Base-by-base conservation (phyloP, 2,113 vertebrate species). In the Crotalus horridus region DNA sequence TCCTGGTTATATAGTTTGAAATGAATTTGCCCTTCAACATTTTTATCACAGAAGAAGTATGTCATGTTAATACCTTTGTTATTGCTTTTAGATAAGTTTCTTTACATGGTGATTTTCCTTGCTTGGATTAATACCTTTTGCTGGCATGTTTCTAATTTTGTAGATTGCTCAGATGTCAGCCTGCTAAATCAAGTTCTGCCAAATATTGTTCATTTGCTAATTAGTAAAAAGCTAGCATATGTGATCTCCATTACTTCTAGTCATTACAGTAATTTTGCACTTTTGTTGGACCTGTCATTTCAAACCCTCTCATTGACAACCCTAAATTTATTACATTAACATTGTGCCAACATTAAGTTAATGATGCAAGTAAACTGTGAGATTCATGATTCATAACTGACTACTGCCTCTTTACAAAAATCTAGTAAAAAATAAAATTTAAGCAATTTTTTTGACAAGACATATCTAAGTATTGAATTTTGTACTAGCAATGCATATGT, bases 171-270 rank as follows among this genome's bases (percentile, higher is more conserved):
- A 91, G 20, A 89, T 91, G 56, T 89, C 69, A 87, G 48, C 33
- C 10, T 91, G 74, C 74, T 91, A 46, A 69, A 85, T 89, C 48
- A 85, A 74, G 54, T 81, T 91, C 55, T 91, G 90, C 90, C 90
- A 93, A 91, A 58, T 91, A 2, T 51, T 48, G n/a, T 61, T 61
- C 46, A 90, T 56, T 85, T 93, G 21, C 91, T 91, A 59, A 20
- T 29, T 85, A 85, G 55, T 26, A 85, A 85, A n/a, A 85, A 20
- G 7, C 20, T 21, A 87, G 61, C 8, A 86, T 69, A 89, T 91
- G 10, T n/a, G 1, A 55, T 91, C 24, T 85, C 46, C 24, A 64
- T 88, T 86, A n/a, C 24, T 89, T 85, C 61, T 54, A 91, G 64
- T 17, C 54, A 11, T 4, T 51, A 23, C 24, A 54, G 10, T 53